Evolutionary conservation across 1,140 invertebrate genomes (phyloP).

Genomic region (Ceratoteleas bidentatus): DNA sequence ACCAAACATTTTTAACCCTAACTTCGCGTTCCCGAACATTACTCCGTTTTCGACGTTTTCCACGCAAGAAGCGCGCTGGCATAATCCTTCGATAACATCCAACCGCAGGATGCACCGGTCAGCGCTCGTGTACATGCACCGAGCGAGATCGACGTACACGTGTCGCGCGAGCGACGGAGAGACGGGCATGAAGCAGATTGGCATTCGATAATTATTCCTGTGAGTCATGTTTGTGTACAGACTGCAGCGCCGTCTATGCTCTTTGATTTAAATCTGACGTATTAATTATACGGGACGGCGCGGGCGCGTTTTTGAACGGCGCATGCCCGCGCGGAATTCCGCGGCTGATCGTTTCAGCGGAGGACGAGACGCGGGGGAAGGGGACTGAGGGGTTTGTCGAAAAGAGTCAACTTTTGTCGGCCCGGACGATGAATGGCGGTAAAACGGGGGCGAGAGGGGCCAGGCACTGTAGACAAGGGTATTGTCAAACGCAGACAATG

Average conservation of each 20-base stretch:
- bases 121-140: constrained; percentile 40
- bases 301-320: constrained; percentile 20
- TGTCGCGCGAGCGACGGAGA: constrained; percentile 3
- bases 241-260: constrained; percentile 57
- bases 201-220: constrained; percentile 74
- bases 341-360: neutral
- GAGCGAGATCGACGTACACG: constrained; percentile 22
- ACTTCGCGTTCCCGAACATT: constrained; percentile 14
- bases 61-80: constrained; percentile 28
- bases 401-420: too few species aligned
- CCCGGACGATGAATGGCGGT: too few species aligned
- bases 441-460: too few species aligned
- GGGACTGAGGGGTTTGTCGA: too few species aligned
- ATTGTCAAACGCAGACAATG: too few species aligned
- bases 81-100: constrained; percentile 58
- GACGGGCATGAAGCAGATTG: constrained; percentile 64
- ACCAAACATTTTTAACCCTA: neutral
- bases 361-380: too few species aligned
- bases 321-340: constrained; percentile 21
- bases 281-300: constrained; percentile 69
- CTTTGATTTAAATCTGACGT: constrained; percentile 68
- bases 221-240: constrained; percentile 66
- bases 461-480: too few species aligned
- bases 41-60: constrained; percentile 39
- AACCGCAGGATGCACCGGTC: constrained; percentile 55